Evolutionary conservation across 1,140 invertebrate genomes (phyloP).

Genomic region (Eumeta japonica): DNA sequence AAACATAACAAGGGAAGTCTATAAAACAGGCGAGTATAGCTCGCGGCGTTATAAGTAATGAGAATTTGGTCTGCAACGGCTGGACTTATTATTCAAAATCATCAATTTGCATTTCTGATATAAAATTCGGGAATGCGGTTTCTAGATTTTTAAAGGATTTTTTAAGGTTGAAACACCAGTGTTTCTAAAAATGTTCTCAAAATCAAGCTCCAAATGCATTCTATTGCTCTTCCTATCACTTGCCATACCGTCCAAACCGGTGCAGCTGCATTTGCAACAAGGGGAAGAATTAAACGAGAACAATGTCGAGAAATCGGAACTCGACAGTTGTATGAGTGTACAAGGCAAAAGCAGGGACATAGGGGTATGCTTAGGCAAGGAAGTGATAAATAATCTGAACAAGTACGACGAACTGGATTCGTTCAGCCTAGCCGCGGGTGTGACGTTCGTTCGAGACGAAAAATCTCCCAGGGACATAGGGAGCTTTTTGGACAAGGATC

Average conservation of each 20-base stretch:
- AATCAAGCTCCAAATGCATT: conserved; percentile 8
- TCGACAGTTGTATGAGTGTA: conserved; percentile 57
- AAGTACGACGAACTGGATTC: conserved; percentile 64
- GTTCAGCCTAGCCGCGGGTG: conserved; percentile 63
- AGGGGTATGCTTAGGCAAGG: conserved; percentile 66
- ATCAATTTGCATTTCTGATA: too few species aligned
- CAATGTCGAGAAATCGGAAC: conserved; percentile 23
- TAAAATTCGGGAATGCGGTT: too few species aligned
- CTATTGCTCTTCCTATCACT: conserved; percentile 19
- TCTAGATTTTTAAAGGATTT: neutral
- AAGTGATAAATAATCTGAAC: conserved; percentile 65
- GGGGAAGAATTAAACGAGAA: conserved; percentile 38
- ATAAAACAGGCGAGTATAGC: conserved; percentile 25
- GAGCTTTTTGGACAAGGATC: conserved; percentile 68
- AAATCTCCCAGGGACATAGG: conserved; percentile 54
- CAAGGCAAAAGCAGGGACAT: conserved; percentile 42
- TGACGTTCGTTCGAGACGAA: conserved; percentile 61
- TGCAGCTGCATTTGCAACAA: conserved; percentile 33
- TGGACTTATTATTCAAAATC: neutral
- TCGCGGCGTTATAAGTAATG: neutral
- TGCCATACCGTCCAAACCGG: conserved; percentile 29
- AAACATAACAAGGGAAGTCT: conserved; percentile 51
- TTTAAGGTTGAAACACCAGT: neutral
- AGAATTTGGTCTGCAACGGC: neutral
- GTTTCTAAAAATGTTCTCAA: conserved; percentile 9